Evolutionary conservation across 1,140 invertebrate species (phyloP), one percentile per base, ranked within the genome.

Genomic region (Drosophila ironensis): DNA sequence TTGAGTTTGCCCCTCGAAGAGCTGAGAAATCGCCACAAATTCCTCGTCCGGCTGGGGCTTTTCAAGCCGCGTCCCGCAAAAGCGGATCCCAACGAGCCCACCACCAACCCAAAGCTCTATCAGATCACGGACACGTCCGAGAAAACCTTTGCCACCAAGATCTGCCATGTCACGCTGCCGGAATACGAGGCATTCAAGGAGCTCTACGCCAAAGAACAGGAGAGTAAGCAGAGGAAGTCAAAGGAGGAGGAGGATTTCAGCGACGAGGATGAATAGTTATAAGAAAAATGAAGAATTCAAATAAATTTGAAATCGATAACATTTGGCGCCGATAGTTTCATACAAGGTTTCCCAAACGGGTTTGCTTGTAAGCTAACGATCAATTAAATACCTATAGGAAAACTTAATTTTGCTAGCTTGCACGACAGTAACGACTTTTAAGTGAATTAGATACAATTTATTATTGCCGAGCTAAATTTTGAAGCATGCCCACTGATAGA

Each of bases 41-140:
- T 90, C 17, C 45, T 90, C 0, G 33, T 84, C 7, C 63, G 89
- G 0, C 41, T 90, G 24, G 88, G 88, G 3, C 24, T 90, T 3
- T 90, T 88, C 11, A 89, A 84, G 37, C 81, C 88, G 0, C 71
- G 88, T 12, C 46, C 78, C 1, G 44, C 48, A 1, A 90, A 89
- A 53, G 73, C 73, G 4, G 71, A 88, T 81, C 75, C 89, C 8
- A 50, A 87, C 48, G 82, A 89, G 22, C 78, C 68, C 7, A 72
- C 70, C 0, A 78, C 78, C 2, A 90, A 90, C 40, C 74, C 73
- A n/a, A 71, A 70, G 5, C 68, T 90, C 3, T 88, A 88, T 64
- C 69, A 90, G 53, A 89, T 90, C 14, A 84, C 84, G 6, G 89
- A 90, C 27, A 88, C 88, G 4, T 88, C 88, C 0, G 89, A 90